Conservation (phyloP, 2,113 vertebrate species). For the Asarcornis scutulata region DNA sequence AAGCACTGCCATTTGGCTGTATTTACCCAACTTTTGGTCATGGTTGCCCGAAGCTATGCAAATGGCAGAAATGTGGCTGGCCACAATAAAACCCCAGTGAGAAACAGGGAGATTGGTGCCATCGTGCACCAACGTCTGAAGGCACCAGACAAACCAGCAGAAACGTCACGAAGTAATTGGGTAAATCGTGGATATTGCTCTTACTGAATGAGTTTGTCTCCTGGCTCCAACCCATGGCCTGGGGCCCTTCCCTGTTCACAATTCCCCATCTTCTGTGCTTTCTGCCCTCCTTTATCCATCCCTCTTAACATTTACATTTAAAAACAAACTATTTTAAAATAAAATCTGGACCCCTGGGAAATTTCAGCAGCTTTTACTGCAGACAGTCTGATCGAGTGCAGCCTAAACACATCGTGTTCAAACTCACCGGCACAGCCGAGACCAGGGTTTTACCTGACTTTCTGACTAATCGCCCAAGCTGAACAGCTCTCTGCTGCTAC, state of each 20-base stretch:
- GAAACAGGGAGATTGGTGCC: background rate
- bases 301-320: background rate
- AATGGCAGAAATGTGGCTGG: background rate
- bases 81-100: background rate
- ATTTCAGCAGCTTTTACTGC: background rate
- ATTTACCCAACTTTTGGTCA: background rate
- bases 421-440: background rate
- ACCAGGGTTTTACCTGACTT: background rate
- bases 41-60: background rate
- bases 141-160: background rate
- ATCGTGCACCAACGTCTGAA: accelerated
- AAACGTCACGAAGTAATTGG: accelerated
- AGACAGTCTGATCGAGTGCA: accelerated
- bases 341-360: background rate
- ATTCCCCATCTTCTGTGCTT: background rate
- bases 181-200: background rate
- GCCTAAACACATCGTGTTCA: background rate
- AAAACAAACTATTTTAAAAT: accelerated
- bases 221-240: background rate
- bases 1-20: background rate
- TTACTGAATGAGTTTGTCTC: background rate
- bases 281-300: background rate
- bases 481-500: background rate
- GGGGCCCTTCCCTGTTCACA: accelerated
- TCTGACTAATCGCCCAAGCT: background rate